Evolutionary conservation across 2,113 vertebrate genomes (phyloP).

Genomic region (Datnioides undecimradiatus): DNA sequence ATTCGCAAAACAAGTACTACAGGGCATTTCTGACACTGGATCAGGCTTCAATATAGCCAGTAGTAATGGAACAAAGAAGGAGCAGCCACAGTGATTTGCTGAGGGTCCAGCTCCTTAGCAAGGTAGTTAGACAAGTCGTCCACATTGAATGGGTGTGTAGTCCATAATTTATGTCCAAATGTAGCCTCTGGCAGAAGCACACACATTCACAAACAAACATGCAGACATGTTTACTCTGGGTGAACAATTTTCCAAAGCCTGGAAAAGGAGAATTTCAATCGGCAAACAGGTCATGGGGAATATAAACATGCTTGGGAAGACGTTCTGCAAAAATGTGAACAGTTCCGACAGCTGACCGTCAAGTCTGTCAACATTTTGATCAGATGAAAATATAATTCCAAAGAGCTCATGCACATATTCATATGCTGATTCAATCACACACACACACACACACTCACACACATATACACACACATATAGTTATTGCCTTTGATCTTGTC

Average conservation of each 20-base stretch:
- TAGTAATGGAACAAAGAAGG: not conserved
- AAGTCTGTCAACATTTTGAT: slow-evolving; percentile 9
- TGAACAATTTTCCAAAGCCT: not conserved
- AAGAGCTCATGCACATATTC: slow-evolving; percentile 7
- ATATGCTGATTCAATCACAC: slow-evolving; percentile 18
- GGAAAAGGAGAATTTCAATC: not conserved
- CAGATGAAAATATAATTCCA: not conserved
- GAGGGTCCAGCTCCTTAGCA: not conserved
- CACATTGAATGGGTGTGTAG: not conserved
- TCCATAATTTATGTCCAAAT: not conserved
- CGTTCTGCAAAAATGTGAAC: not conserved
- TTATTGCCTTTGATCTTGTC: slow-evolving; percentile 51
- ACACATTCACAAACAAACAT: not conserved
- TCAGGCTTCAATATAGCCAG: not conserved
- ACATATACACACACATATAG: not conserved
- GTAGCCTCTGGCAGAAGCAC: not conserved
- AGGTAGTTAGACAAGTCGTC: not conserved
- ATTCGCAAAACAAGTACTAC: not conserved
- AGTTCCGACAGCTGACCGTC: slow-evolving; percentile 1
- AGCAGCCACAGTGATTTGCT: slow-evolving; percentile 5
- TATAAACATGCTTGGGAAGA: not conserved
- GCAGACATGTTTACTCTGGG: not conserved
- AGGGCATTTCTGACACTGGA: not conserved
- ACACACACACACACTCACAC: not conserved
- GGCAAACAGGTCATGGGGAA: not conserved